These are phyloP conservation scores for Poeciliopsis gracilis DNA, from an alignment of 2,797 vertebrate genomes.

Conservation along the genomic window DNA sequence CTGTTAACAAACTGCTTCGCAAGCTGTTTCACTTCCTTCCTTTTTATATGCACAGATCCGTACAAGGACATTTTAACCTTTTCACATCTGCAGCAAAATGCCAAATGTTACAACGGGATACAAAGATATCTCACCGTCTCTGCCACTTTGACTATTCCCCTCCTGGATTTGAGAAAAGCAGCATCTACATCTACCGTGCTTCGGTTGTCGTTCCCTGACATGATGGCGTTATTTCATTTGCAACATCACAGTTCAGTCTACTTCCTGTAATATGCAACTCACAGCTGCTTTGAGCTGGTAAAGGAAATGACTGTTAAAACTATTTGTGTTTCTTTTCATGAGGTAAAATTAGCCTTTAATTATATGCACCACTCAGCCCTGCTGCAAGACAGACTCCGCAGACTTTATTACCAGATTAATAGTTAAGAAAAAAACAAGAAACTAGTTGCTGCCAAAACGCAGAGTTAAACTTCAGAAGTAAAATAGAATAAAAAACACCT, in stretches of 20 bases:
- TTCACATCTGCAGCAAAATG: slow-evolving; percentile 1
- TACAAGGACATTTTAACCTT: neutral
- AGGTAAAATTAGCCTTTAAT: neutral
- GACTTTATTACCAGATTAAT: neutral
- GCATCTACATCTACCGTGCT: slow-evolving; percentile 55
- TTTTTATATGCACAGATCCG: neutral
- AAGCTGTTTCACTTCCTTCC: slow-evolving; percentile 3
- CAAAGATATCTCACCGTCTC: slow-evolving; percentile 71
- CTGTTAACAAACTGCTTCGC: neutral
- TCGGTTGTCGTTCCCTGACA: slow-evolving; percentile 22
- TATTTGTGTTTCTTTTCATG: neutral
- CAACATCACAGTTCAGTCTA: neutral
- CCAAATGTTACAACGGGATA: neutral
- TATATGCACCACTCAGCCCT: neutral
- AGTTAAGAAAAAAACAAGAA: neutral
- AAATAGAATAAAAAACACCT: neutral
- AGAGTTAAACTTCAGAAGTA: neutral
- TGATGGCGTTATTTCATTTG: slow-evolving; percentile 9
- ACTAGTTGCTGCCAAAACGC: neutral
- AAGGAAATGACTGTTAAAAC: slow-evolving; percentile 58
- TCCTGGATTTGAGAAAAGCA: slow-evolving; percentile 69
- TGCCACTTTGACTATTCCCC: slow-evolving; percentile 71
- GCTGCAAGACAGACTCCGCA: neutral
- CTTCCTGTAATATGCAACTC: slow-evolving; percentile 63
- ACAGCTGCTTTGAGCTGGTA: slow-evolving; percentile 32